Base-by-base conservation (phyloP, 2,888 invertebrate species). In the Mesorhabditis belari region DNA sequence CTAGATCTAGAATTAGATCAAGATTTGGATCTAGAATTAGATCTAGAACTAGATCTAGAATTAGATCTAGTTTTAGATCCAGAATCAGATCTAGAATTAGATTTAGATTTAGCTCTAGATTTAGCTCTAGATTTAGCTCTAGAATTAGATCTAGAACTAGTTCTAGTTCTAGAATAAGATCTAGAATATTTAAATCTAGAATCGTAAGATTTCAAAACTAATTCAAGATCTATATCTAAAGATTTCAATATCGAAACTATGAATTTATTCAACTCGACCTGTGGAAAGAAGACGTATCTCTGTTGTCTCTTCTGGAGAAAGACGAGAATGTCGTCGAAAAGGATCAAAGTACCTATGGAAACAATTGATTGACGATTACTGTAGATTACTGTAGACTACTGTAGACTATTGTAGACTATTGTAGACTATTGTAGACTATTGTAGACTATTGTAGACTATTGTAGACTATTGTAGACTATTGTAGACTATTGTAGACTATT, bases 271-370 rank as follows among this genome's bases (percentile, higher is more conserved):
- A 9, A 9, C 35, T 17, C 35, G n/a, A 60, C 60, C 21, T 60
- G 60, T 23, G 35, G 66, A 52, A 66, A 59, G 57, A 73, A 73
- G 1, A 56, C 9, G 23, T 62, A 52, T 5, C 62, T 59, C 6
- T 49, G 35, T 12, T 61, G 57, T n/a, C 66, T 71, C 17, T 63
- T 63, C 9, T 57, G 57, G 19, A 74, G 54, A 17, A 67, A 63
- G 6, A 74, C 65, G 44, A 74, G 63, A 21, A 74, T 68, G 35
- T 74, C 73, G 52, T 74, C 73, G 55, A 74, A 74, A 2, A 71
- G 64, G 2, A 70, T 65, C 25, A 69, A 56, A 4, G 35, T 49
- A 19, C 65, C 64, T n/a, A n/a, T n/a, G n/a, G n/a, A n/a, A n/a
- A n/a, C n/a, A n/a, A n/a, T n/a, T n/a, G n/a, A n/a, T n/a, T n/a